phyloP scores from a whole-genome alignment of 2,113 vertebrate genomes.

The Cariama cristata region DNA sequence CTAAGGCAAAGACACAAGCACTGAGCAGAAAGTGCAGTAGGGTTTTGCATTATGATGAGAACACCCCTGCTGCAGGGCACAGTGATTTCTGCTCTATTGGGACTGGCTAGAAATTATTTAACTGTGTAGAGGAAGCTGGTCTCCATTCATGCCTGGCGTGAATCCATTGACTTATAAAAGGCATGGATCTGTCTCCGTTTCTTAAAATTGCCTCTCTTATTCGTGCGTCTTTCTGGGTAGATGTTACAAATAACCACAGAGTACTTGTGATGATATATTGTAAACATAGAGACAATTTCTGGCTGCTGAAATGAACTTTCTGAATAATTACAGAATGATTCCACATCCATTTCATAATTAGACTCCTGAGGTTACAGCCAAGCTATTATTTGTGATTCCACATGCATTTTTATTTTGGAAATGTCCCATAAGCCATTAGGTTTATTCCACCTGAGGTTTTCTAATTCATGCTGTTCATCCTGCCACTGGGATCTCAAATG shows the following conservation, averaged over 20 bases:
- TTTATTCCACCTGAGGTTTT: conserved; percentile 42
- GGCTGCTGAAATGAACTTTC: conserved; percentile 37
- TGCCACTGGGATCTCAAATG: conserved; percentile 7
- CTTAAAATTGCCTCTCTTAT: conserved; percentile 28
- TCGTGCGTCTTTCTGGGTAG: neutral
- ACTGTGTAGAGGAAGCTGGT: neutral
- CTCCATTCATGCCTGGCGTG: neutral
- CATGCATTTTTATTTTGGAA: conserved; percentile 34
- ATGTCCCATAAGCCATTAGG: neutral
- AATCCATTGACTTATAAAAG: conserved; percentile 2
- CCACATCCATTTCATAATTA: conserved; percentile 38
- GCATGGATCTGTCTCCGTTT: neutral
- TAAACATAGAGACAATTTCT: neutral
- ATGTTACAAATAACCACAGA: neutral
- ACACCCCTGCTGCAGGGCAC: neutral
- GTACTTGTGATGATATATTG: neutral
- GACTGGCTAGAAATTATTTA: neutral
- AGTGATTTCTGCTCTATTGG: neutral
- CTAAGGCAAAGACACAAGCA: neutral
- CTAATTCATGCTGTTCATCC: neutral
- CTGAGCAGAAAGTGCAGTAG: neutral
- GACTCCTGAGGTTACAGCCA: conserved; percentile 2
- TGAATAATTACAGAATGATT: conserved; percentile 33
- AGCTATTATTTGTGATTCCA: conserved; percentile 17
- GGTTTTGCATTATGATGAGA: neutral